Percentiles rank a stretch among this genome's conserved stretches.
phyloP scores from a whole-genome alignment of 2,113 vertebrate species.

The Leptocoma aspasia region DNA sequence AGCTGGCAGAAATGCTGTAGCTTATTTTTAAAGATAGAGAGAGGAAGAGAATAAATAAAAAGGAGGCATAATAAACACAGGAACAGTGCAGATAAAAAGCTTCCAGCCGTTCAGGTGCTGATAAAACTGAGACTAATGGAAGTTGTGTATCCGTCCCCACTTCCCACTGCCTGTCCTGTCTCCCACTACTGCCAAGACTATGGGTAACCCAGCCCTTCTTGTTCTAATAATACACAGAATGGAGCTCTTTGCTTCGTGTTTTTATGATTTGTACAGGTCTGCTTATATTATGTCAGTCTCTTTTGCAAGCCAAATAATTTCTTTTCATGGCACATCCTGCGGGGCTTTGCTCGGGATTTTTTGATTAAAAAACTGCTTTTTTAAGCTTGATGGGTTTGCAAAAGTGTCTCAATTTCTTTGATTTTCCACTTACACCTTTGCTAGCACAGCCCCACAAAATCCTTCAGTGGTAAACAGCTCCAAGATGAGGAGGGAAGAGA shows the following conservation, averaged over 20 bases:
- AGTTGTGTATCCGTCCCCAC: neutral
- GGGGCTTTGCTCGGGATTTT: neutral
- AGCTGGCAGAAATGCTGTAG: neutral
- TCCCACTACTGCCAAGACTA: neutral
- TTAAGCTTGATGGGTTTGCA: neutral
- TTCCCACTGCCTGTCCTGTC: neutral
- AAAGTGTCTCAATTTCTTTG: neutral
- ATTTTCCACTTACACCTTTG: neutral
- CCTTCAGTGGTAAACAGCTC: neutral
- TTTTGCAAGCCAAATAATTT: neutral
- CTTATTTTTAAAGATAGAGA: neutral
- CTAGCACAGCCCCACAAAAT: neutral
- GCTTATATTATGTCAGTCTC: neutral
- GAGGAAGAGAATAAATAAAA: neutral
- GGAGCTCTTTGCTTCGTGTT: neutral
- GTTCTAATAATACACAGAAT: neutral
- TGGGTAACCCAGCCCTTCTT: neutral
- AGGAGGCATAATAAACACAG: neutral
- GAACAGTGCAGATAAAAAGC: neutral
- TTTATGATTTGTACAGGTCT: neutral
- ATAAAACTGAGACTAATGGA: neutral
- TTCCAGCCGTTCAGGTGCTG: neutral
- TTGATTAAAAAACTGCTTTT: neutral
- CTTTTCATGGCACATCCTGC: neutral
- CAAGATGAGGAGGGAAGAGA: neutral